A percentile compares a stretch with the other conserved stretches of the same genome.
Evolutionary conservation across 2,797 vertebrate species (phyloP).

Genomic region (Phoebastria nigripes): DNA sequence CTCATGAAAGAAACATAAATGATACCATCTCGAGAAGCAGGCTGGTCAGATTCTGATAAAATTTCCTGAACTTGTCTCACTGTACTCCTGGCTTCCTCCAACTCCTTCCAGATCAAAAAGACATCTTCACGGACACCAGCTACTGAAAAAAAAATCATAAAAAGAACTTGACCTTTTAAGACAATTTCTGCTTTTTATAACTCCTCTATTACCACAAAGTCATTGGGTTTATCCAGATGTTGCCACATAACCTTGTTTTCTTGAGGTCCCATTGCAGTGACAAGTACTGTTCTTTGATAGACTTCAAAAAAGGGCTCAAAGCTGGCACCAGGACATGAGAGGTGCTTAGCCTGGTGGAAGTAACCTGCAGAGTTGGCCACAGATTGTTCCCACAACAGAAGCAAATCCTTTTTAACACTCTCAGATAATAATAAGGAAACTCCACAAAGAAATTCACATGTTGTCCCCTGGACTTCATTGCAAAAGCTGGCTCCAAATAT

Average conservation of each 20-base stretch:
- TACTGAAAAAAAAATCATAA: slow-evolving; percentile 56
- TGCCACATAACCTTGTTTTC: neutral
- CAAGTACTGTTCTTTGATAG: neutral
- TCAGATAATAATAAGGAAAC: neutral
- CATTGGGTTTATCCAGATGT: neutral
- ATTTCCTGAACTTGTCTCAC: slow-evolving; percentile 69
- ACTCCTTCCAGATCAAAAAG: slow-evolving; percentile 78
- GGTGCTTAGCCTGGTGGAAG: neutral
- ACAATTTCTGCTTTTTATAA: neutral
- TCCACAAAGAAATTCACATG: neutral
- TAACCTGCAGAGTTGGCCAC: neutral
- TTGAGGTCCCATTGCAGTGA: neutral
- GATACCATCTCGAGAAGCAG: neutral
- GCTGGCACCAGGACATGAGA: neutral
- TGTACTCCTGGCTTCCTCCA: slow-evolving; percentile 74
- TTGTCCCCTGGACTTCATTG: neutral
- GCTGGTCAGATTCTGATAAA: slow-evolving; percentile 26
- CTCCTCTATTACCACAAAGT: neutral
- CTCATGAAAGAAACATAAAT: neutral
- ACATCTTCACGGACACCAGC: slow-evolving; percentile 78
- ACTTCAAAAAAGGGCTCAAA: neutral
- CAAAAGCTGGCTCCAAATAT: neutral
- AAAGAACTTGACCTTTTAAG: neutral
- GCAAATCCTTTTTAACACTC: neutral
- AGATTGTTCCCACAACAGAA: neutral